These are phyloP conservation scores for Diarsia rubi DNA, from an alignment of 2,888 invertebrate genomes.

Conservation along the genomic window DNA sequence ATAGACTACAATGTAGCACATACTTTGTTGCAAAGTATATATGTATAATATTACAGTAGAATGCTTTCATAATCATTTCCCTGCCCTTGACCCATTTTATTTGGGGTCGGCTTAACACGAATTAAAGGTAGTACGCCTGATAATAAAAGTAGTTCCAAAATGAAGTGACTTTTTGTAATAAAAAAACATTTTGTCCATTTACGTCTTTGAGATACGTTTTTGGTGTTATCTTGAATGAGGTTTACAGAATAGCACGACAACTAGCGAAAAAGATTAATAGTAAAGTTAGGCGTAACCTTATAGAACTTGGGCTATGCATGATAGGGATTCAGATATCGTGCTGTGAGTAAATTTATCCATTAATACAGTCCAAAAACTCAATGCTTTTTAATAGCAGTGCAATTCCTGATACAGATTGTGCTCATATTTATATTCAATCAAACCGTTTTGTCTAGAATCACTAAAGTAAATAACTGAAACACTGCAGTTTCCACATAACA, in stretches of 20 bases:
- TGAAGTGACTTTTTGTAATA: neutral
- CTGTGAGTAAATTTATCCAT: neutral
- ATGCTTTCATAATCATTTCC: too few species aligned
- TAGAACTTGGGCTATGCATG: neutral
- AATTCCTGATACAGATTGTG: neutral
- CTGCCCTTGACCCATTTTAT: too few species aligned
- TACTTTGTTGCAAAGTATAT: neutral
- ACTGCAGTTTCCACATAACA: conserved; percentile 9
- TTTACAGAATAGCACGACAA: neutral
- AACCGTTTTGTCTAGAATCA: neutral
- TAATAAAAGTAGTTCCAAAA: too few species aligned
- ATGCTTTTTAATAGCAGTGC: neutral
- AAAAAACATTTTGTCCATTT: neutral
- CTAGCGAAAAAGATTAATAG: neutral
- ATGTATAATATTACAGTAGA: neutral
- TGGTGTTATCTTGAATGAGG: neutral
- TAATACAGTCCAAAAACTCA: neutral
- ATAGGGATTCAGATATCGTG: neutral
- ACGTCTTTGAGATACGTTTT: neutral
- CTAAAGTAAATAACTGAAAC: neutral
- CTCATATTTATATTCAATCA: neutral
- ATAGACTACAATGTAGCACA: neutral
- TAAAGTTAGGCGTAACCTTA: neutral
- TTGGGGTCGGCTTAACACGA: too few species aligned
- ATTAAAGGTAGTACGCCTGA: too few species aligned